Percentiles rank a stretch among this genome's conserved stretches.
Conservation (phyloP, 1,140 invertebrate genomes). For the Halictus rubicundus region DNA sequence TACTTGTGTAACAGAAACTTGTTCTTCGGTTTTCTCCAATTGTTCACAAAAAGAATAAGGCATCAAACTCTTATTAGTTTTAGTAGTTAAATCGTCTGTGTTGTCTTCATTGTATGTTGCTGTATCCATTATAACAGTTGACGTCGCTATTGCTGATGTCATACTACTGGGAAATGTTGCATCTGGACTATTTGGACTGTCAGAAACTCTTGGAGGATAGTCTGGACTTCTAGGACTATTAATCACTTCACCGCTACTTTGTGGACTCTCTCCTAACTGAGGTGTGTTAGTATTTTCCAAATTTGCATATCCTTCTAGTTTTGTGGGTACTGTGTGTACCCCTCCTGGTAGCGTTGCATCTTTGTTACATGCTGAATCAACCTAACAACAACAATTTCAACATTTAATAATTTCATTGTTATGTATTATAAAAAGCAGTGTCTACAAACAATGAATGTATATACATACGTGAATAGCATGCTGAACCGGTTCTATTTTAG, state of each 20-base stretch:
- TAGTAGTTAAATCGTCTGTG: constrained; percentile 20
- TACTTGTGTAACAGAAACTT: constrained; percentile 43
- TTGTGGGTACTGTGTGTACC: constrained; percentile 48
- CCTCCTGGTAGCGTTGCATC: constrained; percentile 53
- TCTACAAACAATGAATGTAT: constrained; percentile 15
- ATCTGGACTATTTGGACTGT: constrained; percentile 65
- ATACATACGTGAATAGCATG: constrained; percentile 63
- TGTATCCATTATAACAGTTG: constrained; percentile 59
- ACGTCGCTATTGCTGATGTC: constrained; percentile 53
- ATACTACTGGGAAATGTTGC: constrained; percentile 63
- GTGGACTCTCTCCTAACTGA: constrained; percentile 73
- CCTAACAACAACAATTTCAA: constrained; percentile 52
- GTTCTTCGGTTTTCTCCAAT: constrained; percentile 51
- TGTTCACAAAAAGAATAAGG: constrained; percentile 53
- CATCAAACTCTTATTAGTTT: constrained; percentile 49
- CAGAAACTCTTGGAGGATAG: constrained; percentile 73
- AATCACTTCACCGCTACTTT: constrained; percentile 69
- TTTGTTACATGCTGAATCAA: constrained; percentile 60
- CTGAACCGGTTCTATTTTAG: constrained; percentile 57
- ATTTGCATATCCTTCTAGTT: constrained; percentile 69
- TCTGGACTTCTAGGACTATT: constrained; percentile 76
- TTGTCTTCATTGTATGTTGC: constrained; percentile 57
- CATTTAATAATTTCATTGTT: constrained; percentile 7
- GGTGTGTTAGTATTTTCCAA: constrained; percentile 72
- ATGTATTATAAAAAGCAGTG: not conserved